Conservation (phyloP, 2,797 vertebrate species). For the Chloroceryle amazona region DNA sequence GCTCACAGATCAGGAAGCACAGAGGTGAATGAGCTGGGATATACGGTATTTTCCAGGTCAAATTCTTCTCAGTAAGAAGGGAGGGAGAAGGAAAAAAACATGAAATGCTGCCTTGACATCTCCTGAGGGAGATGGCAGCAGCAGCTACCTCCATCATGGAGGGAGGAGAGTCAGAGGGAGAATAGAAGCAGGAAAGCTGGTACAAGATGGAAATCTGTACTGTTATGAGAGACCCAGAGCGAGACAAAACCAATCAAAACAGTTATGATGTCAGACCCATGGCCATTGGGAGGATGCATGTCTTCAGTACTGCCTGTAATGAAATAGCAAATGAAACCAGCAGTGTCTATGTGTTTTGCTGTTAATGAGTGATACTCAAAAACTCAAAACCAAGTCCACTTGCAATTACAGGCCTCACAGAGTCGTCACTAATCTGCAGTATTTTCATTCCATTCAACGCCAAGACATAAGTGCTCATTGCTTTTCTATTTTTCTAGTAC, state of each 20-base stretch:
- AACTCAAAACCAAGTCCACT: not conserved
- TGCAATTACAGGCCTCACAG: not conserved
- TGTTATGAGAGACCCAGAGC: not conserved
- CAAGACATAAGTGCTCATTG: not conserved
- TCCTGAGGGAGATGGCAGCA: not conserved
- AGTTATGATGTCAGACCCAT: not conserved
- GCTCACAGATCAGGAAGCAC: not conserved
- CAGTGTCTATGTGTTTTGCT: not conserved
- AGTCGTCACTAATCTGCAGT: not conserved
- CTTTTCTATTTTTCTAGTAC: constrained; percentile 21
- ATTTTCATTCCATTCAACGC: not conserved
- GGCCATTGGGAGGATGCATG: not conserved
- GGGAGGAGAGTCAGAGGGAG: not conserved
- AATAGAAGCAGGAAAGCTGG: not conserved
- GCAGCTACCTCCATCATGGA: rapidly evolving
- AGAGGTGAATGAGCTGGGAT: not conserved
- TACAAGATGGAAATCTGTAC: not conserved
- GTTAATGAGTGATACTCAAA: not conserved
- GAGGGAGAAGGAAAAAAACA: not conserved
- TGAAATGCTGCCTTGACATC: not conserved
- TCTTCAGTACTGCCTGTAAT: not conserved
- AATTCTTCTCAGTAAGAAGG: not conserved
- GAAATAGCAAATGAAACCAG: not conserved
- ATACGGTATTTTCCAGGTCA: not conserved
- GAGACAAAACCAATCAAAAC: not conserved